Evolutionary conservation across 53 echinoderm and acorn worm genomes (phyloP).

Genomic region (Stichopus horrens): DNA sequence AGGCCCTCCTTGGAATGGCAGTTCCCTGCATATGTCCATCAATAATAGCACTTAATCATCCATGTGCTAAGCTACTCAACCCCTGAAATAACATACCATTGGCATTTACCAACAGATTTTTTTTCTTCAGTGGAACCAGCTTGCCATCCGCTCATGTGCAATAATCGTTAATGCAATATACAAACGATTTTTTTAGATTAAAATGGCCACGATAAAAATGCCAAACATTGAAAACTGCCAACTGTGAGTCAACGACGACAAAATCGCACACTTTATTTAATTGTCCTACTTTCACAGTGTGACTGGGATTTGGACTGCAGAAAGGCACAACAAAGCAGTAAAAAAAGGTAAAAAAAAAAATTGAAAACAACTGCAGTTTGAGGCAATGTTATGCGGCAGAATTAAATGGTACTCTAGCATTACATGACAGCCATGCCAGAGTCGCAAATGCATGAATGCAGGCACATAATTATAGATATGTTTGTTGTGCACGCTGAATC

Average conservation of each 20-base stretch:
- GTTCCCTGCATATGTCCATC: constrained; percentile 5
- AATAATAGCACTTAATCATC: constrained; percentile 28
- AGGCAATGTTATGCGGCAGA: neutral
- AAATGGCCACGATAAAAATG: constrained; percentile 11
- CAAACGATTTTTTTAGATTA: constrained; percentile 20
- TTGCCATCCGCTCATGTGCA: neutral
- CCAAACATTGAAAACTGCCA: neutral
- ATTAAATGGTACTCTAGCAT: neutral
- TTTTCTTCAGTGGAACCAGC: neutral
- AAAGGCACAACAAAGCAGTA: neutral
- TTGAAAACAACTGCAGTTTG: neutral
- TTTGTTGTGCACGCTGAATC: no score
- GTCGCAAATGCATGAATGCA: neutral
- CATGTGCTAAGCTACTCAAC: constrained; percentile 8
- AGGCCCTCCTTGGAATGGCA: no score
- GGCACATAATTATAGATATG: neutral
- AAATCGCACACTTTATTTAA: constrained; percentile 32
- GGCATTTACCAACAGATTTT: constrained; percentile 2
- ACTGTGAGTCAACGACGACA: constrained; percentile 19
- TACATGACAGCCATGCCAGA: neutral
- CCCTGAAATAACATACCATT: constrained; percentile 22
- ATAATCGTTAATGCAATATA: constrained; percentile 38
- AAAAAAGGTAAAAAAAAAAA: neutral
- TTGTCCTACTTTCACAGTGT: constrained; percentile 37
- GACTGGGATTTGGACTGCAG: neutral